A percentile compares a stretch with the other conserved stretches of the same genome.
These are phyloP conservation scores for Xanthorhoe designata DNA, from an alignment of 2,888 invertebrate genomes.

Conservation along the genomic window DNA sequence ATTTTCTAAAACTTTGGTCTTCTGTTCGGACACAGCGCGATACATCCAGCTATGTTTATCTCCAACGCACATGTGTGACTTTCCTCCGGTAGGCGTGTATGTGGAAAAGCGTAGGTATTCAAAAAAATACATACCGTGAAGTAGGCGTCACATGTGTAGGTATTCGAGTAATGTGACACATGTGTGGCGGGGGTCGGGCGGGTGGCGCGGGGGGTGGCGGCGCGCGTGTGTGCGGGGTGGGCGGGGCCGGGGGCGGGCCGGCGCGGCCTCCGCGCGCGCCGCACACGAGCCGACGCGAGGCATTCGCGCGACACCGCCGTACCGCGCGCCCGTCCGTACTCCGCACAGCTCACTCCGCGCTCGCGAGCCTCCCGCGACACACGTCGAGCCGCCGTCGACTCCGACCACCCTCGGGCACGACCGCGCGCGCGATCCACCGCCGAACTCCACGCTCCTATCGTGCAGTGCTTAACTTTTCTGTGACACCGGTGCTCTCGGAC, in stretches of 20 bases:
- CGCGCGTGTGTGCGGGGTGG: slow-evolving; percentile 64
- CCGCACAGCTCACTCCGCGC: slow-evolving; percentile 64
- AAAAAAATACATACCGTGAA: slow-evolving; percentile 72
- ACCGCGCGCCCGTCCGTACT: slow-evolving; percentile 63
- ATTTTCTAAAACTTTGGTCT: neutral
- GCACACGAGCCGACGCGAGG: slow-evolving; percentile 64
- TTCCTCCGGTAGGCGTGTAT: slow-evolving; percentile 34
- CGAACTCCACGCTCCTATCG: slow-evolving; percentile 56
- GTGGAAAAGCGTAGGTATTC: slow-evolving; percentile 63
- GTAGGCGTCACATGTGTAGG: slow-evolving; percentile 82
- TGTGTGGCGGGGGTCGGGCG: slow-evolving; percentile 60
- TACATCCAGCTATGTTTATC: neutral
- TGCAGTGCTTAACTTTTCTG: slow-evolving; percentile 65
- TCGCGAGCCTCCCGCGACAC: slow-evolving; percentile 68
- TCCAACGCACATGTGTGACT: slow-evolving; percentile 14
- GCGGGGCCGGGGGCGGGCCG: slow-evolving; percentile 75
- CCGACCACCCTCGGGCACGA: slow-evolving; percentile 53
- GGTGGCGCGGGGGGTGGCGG: slow-evolving; percentile 49
- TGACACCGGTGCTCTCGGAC: slow-evolving; percentile 58
- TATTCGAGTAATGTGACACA: slow-evolving; percentile 74
- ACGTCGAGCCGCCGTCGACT: slow-evolving; percentile 60
- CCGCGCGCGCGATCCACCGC: slow-evolving; percentile 48
- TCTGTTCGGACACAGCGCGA: slow-evolving; percentile 3
- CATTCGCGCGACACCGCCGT: slow-evolving; percentile 74
- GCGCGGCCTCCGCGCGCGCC: slow-evolving; percentile 65